A percentile compares a stretch with the other conserved stretches of the same genome.
These are phyloP conservation scores for Megalonaias nervosa DNA, from an alignment of 1,140 invertebrate species.

Conservation along the genomic window DNA sequence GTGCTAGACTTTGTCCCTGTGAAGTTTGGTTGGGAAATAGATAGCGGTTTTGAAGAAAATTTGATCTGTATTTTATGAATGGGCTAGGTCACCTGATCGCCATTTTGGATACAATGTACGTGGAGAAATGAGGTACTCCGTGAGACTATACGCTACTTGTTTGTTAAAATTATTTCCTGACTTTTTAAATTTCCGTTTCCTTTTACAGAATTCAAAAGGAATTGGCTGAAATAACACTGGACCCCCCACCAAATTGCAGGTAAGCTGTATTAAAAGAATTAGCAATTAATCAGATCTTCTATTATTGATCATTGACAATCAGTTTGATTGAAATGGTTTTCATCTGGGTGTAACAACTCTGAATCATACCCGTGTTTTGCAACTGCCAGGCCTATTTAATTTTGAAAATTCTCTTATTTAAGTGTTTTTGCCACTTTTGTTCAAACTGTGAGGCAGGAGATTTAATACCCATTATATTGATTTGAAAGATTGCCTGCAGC, in stretches of 20 bases:
- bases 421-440: too few relatives aligned
- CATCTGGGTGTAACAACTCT: too few relatives aligned
- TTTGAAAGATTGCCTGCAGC: too few relatives aligned
- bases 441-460: too few relatives aligned
- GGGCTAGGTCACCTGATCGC: background rate
- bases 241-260: conserved; percentile 96
- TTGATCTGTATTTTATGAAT: background rate
- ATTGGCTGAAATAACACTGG: conserved; percentile 95
- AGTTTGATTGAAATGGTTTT: too few relatives aligned
- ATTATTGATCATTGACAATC: too few relatives aligned
- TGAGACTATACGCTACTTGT: background rate
- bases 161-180: background rate
- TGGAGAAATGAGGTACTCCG: background rate
- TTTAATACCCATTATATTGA: too few relatives aligned
- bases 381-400: too few relatives aligned
- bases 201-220: conserved; percentile 91
- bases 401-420: too few relatives aligned
- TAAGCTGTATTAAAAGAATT: conserved; percentile 52
- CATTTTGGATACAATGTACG: background rate
- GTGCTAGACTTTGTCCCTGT: background rate
- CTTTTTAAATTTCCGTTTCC: conserved; percentile 5
- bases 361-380: too few relatives aligned
- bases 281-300: too few relatives aligned
- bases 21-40: background rate
- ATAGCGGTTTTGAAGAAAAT: conserved; percentile 8